Conservation (phyloP, 1,140 invertebrate genomes). For the Cydia amplana region DNA sequence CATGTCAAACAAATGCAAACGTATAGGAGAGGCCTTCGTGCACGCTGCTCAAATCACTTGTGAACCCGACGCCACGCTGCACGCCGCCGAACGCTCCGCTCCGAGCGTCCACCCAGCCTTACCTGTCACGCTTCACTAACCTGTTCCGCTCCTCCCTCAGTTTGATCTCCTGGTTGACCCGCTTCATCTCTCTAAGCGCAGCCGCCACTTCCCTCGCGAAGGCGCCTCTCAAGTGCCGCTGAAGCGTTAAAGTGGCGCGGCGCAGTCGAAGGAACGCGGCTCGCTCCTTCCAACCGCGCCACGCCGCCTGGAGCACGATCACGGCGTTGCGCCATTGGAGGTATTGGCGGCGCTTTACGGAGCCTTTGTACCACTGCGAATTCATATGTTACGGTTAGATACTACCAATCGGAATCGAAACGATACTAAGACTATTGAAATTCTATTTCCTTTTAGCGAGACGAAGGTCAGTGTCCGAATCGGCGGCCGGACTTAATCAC, state of each 20-base stretch:
- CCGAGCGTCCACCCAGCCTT: too few species aligned
- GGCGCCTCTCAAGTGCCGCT: conserved; percentile 93
- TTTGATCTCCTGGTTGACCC: conserved; percentile 95
- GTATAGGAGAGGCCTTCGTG: too few species aligned
- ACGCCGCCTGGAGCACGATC: conserved; percentile 91
- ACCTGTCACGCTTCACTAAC: conserved; percentile 41
- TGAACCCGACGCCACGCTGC: too few species aligned
- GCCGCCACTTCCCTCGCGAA: conserved; percentile 93
- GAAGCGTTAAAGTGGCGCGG: conserved; percentile 93
- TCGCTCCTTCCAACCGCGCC: conserved; percentile 91
- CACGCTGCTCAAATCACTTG: too few species aligned
- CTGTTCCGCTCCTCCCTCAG: conserved; percentile 86
- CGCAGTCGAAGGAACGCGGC: conserved; percentile 90
- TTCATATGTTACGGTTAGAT: neutral
- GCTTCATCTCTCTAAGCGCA: conserved; percentile 91
- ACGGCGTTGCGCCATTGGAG: conserved; percentile 84
- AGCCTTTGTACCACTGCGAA: conserved; percentile 74
- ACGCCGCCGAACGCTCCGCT: too few species aligned
- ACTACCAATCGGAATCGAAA: too few species aligned
- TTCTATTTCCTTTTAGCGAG: too few species aligned
- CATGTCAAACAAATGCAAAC: too few species aligned
- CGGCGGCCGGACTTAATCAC: too few species aligned
- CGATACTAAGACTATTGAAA: too few species aligned
- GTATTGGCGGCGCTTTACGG: conserved; percentile 83
- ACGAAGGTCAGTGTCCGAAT: too few species aligned